Conservation (phyloP, 2,113 vertebrate species). For the Callospermophilus lateralis region DNA sequence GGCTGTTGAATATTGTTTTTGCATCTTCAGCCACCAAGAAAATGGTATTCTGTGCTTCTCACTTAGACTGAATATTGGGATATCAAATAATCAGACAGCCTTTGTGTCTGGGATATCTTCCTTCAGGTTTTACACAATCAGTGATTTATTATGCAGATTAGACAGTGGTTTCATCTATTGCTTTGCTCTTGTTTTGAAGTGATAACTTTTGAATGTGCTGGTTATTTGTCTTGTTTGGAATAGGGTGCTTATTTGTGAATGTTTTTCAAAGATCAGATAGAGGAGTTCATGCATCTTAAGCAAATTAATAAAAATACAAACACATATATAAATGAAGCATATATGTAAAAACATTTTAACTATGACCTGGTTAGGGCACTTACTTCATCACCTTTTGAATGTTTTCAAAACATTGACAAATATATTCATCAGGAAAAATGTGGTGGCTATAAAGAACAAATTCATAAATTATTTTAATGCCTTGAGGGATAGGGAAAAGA, state of each 20-base stretch:
- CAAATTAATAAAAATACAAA: constrained; percentile 54
- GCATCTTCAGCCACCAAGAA: constrained; percentile 47
- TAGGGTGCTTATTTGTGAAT: constrained; percentile 58
- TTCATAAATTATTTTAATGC: too few relatives aligned
- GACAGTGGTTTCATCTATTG: background rate
- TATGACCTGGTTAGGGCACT: constrained; percentile 41
- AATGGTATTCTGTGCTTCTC: constrained; percentile 34
- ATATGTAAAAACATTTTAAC: constrained; percentile 41
- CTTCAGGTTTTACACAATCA: constrained; percentile 53
- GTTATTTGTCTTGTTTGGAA: constrained; percentile 62
- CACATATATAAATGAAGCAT: constrained; percentile 50
- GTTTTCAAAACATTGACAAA: constrained; percentile 61
- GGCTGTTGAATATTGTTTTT: constrained; percentile 15
- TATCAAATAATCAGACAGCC: constrained; percentile 51
- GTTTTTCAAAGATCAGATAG: constrained; percentile 26
- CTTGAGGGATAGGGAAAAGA: too few relatives aligned
- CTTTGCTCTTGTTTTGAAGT: constrained; percentile 62
- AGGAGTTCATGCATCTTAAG: constrained; percentile 23
- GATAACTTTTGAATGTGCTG: constrained; percentile 69
- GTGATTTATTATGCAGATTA: constrained; percentile 66
- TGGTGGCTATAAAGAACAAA: too few relatives aligned
- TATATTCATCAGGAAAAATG: too few relatives aligned
- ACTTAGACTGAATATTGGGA: background rate
- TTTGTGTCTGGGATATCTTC: constrained; percentile 41
- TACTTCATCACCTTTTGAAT: constrained; percentile 59